phyloP scores from a whole-genome alignment of 2,888 invertebrate species.

The Lasioglossum zephyrum region DNA sequence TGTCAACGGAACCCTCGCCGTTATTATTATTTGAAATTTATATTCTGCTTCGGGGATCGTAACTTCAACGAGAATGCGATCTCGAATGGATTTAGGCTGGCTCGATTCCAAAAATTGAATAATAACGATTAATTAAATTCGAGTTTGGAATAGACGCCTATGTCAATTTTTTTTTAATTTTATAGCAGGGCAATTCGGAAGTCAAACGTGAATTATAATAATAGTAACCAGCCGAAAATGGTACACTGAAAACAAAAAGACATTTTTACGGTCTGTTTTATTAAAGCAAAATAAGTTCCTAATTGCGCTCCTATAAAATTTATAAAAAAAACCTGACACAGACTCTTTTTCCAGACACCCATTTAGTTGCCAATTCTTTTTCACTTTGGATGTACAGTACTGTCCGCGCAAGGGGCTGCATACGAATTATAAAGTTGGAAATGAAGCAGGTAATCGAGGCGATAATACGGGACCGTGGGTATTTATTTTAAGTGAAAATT shows the following conservation, averaged over 20 bases:
- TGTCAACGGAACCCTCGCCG: neutral
- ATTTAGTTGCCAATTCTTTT: neutral
- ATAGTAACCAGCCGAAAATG: too few relatives aligned
- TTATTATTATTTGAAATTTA: neutral
- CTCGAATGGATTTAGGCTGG: neutral
- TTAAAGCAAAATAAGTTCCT: too few relatives aligned
- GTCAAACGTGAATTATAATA: too few relatives aligned
- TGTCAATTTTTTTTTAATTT: too few relatives aligned
- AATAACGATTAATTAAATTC: neutral
- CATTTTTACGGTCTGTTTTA: too few relatives aligned
- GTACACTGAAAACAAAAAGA: too few relatives aligned
- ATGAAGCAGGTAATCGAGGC: neutral
- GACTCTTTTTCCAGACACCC: too few relatives aligned
- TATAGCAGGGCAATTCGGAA: too few relatives aligned
- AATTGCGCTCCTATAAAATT: too few relatives aligned
- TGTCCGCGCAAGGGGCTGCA: too few relatives aligned
- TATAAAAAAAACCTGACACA: too few relatives aligned
- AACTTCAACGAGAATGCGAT: neutral
- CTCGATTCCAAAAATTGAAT: neutral
- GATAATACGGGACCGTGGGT: neutral
- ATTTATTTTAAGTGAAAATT: conserved; percentile 13
- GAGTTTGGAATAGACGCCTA: too few relatives aligned
- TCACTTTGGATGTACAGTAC: neutral
- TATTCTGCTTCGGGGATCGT: neutral
- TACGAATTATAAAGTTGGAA: neutral